Evolutionary conservation across 2,113 vertebrate genomes (phyloP).

Genomic region (Uria lomvia): DNA sequence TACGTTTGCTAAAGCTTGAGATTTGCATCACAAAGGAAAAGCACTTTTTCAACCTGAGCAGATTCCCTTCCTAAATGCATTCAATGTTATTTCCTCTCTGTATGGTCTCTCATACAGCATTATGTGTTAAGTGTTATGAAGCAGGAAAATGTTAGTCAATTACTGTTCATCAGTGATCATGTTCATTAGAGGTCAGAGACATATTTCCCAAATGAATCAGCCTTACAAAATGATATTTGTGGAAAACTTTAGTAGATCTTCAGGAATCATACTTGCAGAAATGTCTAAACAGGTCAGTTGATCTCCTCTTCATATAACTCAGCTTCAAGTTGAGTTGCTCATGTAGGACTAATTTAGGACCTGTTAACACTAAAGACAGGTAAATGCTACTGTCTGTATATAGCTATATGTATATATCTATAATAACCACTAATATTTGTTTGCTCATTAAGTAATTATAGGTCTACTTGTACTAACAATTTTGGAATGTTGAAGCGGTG

Average conservation of each 20-base stretch:
- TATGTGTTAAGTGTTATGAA: background rate
- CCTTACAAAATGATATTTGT: background rate
- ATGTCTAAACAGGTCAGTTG: background rate
- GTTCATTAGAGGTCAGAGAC: background rate
- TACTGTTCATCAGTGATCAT: background rate
- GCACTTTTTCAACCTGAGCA: background rate
- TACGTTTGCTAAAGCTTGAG: background rate
- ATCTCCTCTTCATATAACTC: background rate
- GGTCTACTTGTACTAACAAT: background rate
- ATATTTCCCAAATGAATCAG: background rate
- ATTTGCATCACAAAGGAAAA: background rate
- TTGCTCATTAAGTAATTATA: background rate
- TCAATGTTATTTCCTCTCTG: background rate
- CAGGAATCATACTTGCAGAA: background rate
- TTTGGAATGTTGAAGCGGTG: background rate
- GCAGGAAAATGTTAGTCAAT: background rate
- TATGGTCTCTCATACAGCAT: background rate
- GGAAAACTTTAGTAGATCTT: background rate
- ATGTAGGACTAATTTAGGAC: background rate
- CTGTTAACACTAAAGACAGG: background rate
- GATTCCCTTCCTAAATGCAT: background rate
- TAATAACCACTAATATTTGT: background rate
- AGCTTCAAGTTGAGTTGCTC: background rate
- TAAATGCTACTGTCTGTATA: background rate
- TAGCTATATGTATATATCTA: background rate